Evolutionary conservation across 1,140 invertebrate species (phyloP).

Genomic region (Theocolax elegans): DNA sequence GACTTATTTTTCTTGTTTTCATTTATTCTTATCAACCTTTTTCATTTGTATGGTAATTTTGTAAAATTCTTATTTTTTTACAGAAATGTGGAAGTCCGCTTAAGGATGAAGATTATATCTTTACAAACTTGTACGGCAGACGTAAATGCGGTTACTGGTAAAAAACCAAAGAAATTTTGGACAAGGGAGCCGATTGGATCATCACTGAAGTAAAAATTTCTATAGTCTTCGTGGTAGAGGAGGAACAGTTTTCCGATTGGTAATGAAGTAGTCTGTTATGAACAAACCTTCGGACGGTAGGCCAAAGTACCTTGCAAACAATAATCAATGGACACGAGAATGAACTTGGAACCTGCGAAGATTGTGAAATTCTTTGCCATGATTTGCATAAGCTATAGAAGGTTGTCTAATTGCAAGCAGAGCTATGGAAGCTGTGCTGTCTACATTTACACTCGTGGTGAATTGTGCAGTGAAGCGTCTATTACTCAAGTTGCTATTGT

Average conservation of each 20-base stretch:
- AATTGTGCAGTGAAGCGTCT: slow-evolving; percentile 99
- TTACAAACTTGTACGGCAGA: slow-evolving; percentile 97
- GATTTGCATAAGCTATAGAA: slow-evolving; percentile 99
- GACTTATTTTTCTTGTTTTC: too few species aligned
- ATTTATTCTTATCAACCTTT: too few species aligned
- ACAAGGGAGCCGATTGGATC: slow-evolving; percentile 97
- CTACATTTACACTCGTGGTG: slow-evolving; percentile 99
- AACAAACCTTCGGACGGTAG: slow-evolving; percentile 98
- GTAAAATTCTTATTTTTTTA: slow-evolving; percentile 30
- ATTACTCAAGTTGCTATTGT: slow-evolving; percentile 99
- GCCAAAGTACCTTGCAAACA: slow-evolving; percentile 98
- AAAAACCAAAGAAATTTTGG: slow-evolving; percentile 97
- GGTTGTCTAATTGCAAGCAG: slow-evolving; percentile 95
- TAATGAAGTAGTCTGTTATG: slow-evolving; percentile 99
- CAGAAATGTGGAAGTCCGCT: slow-evolving; percentile 74
- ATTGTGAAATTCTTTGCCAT: slow-evolving; percentile 98
- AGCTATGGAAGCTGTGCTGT: slow-evolving; percentile 98
- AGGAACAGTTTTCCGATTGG: slow-evolving; percentile 97
- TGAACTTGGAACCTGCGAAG: slow-evolving; percentile 99
- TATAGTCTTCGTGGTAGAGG: slow-evolving; percentile 94
- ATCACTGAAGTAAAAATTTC: slow-evolving; percentile 96
- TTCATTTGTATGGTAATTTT: too few species aligned
- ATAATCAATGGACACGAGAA: slow-evolving; percentile 99
- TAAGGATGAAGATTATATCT: slow-evolving; percentile 94
- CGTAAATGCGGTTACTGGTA: slow-evolving; percentile 98